These are phyloP conservation scores for Leptothorax acervorum DNA, from an alignment of 2,888 invertebrate genomes.

Conservation along the genomic window DNA sequence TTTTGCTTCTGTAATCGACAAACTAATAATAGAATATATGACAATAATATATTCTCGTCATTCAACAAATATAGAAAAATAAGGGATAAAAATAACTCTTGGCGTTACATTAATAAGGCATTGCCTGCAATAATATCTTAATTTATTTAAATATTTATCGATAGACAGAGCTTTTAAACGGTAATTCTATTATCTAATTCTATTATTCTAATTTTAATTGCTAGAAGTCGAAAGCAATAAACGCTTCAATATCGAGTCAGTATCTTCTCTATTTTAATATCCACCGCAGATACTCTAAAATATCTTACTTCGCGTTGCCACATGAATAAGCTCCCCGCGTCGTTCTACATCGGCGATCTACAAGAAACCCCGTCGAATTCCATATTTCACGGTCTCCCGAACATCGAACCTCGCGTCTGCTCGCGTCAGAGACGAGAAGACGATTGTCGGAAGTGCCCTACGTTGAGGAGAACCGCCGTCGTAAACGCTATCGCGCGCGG, in stretches of 20 bases:
- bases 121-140: not conserved
- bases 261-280: not conserved
- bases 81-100: not conserved
- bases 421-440: conserved; percentile 22
- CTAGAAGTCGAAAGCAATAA: not conserved
- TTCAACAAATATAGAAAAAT: not conserved
- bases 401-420: not conserved
- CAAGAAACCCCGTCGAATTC: not conserved
- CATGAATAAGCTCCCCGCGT: not conserved
- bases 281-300: not conserved
- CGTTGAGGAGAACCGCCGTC: conserved; percentile 11
- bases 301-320: not conserved
- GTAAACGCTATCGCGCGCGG: conserved; percentile 14
- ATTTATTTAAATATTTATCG: not conserved
- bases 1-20: not conserved
- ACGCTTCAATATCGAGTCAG: not conserved
- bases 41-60: not conserved
- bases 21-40: not conserved
- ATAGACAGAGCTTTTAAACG: not conserved
- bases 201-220: not conserved
- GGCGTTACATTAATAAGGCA: no score
- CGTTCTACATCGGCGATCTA: not conserved
- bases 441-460: conserved; percentile 19
- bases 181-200: not conserved
- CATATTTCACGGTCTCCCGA: conserved; percentile 22